These are phyloP conservation scores for Odontomachus brunneus DNA, from an alignment of 1,140 invertebrate species.

Conservation along the genomic window DNA sequence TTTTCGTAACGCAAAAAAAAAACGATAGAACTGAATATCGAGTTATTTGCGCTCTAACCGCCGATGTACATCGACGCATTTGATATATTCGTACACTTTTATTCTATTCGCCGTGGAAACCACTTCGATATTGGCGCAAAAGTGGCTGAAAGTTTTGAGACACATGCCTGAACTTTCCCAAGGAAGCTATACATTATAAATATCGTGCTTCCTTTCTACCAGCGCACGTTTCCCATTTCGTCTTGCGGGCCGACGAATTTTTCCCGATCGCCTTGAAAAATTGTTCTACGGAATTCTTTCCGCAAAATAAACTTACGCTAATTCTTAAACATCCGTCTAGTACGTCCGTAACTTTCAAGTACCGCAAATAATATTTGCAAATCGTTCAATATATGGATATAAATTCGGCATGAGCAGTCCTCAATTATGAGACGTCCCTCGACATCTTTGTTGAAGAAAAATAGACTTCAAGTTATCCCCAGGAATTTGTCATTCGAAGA, in stretches of 20 bases:
- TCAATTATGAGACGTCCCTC: not conserved
- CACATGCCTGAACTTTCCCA: conserved; percentile 78
- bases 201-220: conserved; percentile 70
- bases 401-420: not conserved
- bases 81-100: conserved; percentile 73
- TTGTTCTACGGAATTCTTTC: not conserved
- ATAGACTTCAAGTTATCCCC: not conserved
- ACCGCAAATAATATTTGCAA: not conserved
- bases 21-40: not conserved
- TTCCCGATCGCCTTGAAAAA: conserved; percentile 22
- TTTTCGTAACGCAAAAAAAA: conserved; percentile 31
- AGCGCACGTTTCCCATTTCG: conserved; percentile 17
- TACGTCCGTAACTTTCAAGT: not conserved
- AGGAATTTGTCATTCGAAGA: not conserved
- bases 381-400: not conserved
- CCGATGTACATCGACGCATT: conserved; percentile 19
- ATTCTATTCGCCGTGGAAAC: conserved; percentile 74
- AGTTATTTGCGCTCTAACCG: not conserved
- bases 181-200: conserved; percentile 81
- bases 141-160: conserved; percentile 80
- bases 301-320: not conserved
- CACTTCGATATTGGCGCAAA: conserved; percentile 76
- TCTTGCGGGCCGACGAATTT: conserved; percentile 17
- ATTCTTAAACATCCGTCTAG: not conserved
- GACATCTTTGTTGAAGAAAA: not conserved